These are phyloP conservation scores for Drosophila hydei DNA, from an alignment of 1,140 invertebrate genomes.

Conservation along the genomic window DNA sequence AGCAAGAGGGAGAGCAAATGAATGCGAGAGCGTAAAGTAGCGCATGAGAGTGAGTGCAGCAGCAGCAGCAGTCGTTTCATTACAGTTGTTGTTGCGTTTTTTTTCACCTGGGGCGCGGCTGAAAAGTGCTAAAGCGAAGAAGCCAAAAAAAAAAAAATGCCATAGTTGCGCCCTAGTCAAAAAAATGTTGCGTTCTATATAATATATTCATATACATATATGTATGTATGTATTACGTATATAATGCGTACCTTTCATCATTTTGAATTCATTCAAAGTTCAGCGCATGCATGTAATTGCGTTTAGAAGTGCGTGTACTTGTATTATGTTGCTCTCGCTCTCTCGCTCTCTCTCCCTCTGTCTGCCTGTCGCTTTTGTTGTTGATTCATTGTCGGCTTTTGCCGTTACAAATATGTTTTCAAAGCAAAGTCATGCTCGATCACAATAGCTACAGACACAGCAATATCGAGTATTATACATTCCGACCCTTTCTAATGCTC, in stretches of 20 bases:
- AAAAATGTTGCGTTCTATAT: conserved; percentile 28
- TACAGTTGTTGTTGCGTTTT: conserved; percentile 17
- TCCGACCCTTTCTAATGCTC: conserved; percentile 68
- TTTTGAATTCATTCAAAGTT: conserved; percentile 46
- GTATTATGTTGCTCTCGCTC: conserved; percentile 18
- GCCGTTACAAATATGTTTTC: conserved; percentile 80
- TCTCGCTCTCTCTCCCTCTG: not conserved
- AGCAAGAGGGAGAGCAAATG: not conserved
- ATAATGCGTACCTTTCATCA: conserved; percentile 23
- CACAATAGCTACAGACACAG: conserved; percentile 49
- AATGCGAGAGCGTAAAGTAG: conserved; percentile 2
- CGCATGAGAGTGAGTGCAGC: conserved; percentile 33
- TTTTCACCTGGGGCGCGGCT: conserved; percentile 46
- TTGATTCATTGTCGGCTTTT: conserved; percentile 51
- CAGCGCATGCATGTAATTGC: conserved; percentile 62
- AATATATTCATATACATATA: conserved; percentile 9
- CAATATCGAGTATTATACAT: conserved; percentile 30
- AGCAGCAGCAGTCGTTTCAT: conserved; percentile 18
- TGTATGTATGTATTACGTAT: not conserved
- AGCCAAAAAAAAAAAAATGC: conserved; percentile 35
- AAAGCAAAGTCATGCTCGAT: conserved; percentile 77
- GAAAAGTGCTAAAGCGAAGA: conserved; percentile 38
- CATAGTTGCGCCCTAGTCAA: conserved; percentile 40
- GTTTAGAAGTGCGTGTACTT: conserved; percentile 79
- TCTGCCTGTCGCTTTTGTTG: conserved; percentile 46